These are phyloP conservation scores for Capromys pilorides DNA, from an alignment of 2,797 vertebrate species.

Conservation along the genomic window DNA sequence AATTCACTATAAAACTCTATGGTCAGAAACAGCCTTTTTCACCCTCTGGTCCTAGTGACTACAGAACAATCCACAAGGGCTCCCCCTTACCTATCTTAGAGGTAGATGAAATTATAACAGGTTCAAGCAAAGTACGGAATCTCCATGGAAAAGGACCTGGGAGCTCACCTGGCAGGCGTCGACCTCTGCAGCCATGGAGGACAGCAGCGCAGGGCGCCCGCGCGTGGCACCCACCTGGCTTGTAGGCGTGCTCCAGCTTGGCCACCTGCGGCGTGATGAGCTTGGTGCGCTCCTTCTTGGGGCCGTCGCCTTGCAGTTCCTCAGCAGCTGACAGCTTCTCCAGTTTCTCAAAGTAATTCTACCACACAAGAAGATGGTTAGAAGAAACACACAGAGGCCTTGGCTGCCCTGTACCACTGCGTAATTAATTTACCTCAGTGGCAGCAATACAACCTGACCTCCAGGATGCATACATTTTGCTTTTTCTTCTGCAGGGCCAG, in stretches of 20 bases:
- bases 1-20: not conserved
- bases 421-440: not conserved
- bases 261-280: slow-evolving; percentile 98
- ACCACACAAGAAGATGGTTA: slow-evolving; percentile 18
- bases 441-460: not conserved
- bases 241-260: slow-evolving; percentile 95
- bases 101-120: not conserved
- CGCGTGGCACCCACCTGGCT: slow-evolving; percentile 89
- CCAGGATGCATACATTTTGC: not conserved
- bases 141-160: not conserved
- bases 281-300: slow-evolving; percentile 93
- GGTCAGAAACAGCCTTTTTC: slow-evolving; percentile 7
- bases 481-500: not conserved
- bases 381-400: not conserved
- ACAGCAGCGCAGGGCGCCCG: not conserved
- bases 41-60: not conserved
- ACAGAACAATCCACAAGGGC: slow-evolving; percentile 16
- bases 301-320: slow-evolving; percentile 92
- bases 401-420: not conserved
- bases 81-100: not conserved
- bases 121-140: not conserved
- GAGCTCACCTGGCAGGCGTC: not conserved
- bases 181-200: not conserved
- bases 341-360: slow-evolving; percentile 99
- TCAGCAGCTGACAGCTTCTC: slow-evolving; percentile 94